phyloP scores from a whole-genome alignment of 1,140 invertebrate species.

The Lordiphosa mommai region DNA sequence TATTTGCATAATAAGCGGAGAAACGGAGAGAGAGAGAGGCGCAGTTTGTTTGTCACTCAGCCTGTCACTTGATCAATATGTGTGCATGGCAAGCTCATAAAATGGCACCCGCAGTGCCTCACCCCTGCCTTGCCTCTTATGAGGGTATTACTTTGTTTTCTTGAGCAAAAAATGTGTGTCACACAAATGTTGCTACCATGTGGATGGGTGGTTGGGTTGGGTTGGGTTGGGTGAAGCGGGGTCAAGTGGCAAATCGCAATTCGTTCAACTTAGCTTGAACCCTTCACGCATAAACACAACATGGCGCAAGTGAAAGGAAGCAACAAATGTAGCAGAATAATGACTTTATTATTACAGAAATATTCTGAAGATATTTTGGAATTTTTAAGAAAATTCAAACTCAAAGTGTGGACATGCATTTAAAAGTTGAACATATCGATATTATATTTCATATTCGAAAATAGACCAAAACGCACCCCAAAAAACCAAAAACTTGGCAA shows the following conservation, averaged over 20 bases:
- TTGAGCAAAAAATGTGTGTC: slow-evolving; percentile 53
- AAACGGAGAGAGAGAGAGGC: slow-evolving; percentile 29
- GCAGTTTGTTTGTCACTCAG: slow-evolving; percentile 73
- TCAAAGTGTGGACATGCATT: slow-evolving; percentile 16
- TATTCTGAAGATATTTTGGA: background rate
- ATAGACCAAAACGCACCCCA: slow-evolving; percentile 11
- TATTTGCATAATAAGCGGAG: slow-evolving; percentile 74
- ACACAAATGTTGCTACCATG: slow-evolving; percentile 61
- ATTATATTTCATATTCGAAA: slow-evolving; percentile 64
- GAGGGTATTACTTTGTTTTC: slow-evolving; percentile 65
- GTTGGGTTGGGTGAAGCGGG: slow-evolving; percentile 14
- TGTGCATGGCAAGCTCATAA: slow-evolving; percentile 74
- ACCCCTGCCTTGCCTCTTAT: background rate
- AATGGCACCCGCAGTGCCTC: slow-evolving; percentile 33
- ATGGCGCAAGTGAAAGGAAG: slow-evolving; percentile 42
- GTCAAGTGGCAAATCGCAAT: slow-evolving; percentile 61
- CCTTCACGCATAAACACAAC: slow-evolving; percentile 56
- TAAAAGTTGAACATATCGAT: slow-evolving; percentile 62
- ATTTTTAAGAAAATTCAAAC: background rate
- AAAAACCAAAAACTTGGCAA: slow-evolving; percentile 30
- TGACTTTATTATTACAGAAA: slow-evolving; percentile 48
- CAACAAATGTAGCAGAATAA: slow-evolving; percentile 62
- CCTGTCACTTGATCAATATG: slow-evolving; percentile 76
- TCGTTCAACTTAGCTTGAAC: slow-evolving; percentile 35
- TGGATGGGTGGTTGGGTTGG: slow-evolving; percentile 1